A percentile compares a stretch with the other conserved stretches of the same genome.
Evolutionary conservation across 2,797 vertebrate genomes (phyloP).

Genomic region (Vireo griseus): DNA sequence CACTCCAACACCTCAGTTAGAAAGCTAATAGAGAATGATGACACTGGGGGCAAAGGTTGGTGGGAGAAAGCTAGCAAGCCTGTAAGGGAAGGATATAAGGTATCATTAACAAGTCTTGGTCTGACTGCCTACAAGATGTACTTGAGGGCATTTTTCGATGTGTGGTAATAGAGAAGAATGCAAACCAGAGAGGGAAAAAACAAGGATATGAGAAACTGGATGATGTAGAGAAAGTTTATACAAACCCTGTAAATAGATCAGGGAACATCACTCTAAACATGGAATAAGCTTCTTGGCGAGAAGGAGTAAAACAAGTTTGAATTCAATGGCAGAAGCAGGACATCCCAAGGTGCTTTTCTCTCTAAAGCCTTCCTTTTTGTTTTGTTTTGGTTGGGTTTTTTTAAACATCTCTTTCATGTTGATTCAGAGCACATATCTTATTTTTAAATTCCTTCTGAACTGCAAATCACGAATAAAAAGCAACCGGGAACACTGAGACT

Average conservation of each 20-base stretch:
- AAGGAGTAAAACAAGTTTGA: neutral
- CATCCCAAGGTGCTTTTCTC: neutral
- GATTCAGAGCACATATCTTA: neutral
- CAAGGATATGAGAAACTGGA: neutral
- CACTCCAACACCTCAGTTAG: neutral
- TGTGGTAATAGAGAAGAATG: neutral
- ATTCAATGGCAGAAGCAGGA: neutral
- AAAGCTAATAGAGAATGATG: neutral
- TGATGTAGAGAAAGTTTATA: neutral
- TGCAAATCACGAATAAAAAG: neutral
- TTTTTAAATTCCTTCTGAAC: constrained; percentile 14
- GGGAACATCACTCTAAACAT: neutral
- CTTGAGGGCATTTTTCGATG: neutral
- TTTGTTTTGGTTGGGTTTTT: neutral
- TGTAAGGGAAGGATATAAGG: neutral
- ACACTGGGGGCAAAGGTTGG: accelerated
- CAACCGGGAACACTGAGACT: neutral
- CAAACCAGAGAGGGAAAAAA: neutral
- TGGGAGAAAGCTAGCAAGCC: neutral
- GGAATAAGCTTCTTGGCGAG: neutral
- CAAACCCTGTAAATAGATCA: neutral
- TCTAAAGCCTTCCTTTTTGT: neutral
- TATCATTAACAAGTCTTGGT: neutral
- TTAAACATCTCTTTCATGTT: neutral
- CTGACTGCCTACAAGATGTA: neutral